Evolutionary conservation across 2,888 invertebrate species (phyloP).

Genomic region (Boloria euphrosyne): DNA sequence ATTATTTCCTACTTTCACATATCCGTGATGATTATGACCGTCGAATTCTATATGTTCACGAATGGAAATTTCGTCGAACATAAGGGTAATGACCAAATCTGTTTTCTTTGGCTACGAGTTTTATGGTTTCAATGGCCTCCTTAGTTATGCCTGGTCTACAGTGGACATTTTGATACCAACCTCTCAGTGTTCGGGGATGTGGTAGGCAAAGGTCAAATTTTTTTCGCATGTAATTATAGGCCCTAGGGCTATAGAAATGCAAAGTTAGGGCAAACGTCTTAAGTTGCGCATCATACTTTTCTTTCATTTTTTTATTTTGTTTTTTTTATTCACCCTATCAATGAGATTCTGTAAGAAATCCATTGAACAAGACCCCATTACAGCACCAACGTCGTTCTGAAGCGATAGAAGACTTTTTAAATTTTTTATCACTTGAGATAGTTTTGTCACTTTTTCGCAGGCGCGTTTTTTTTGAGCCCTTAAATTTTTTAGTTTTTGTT

Average conservation of each 20-base stretch:
- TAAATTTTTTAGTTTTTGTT: too few species aligned
- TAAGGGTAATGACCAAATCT: constrained; percentile 3
- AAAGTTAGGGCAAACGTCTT: constrained; percentile 17
- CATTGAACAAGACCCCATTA: too few species aligned
- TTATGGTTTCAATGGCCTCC: constrained; percentile 13
- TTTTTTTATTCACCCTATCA: too few species aligned
- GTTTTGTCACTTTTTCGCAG: too few species aligned
- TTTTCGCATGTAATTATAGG: constrained; percentile 21
- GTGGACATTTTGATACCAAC: constrained; percentile 15
- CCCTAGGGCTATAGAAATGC: constrained; percentile 24
- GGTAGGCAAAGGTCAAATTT: constrained; percentile 18
- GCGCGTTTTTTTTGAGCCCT: too few species aligned
- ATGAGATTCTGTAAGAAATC: too few species aligned
- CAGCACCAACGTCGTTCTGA: too few species aligned
- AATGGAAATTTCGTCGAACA: constrained; percentile 17
- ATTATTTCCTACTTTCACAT: constrained; percentile 23
- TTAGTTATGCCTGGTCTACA: constrained; percentile 20
- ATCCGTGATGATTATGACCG: constrained; percentile 19
- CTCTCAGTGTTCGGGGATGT: constrained; percentile 5
- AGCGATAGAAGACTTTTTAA: too few species aligned
- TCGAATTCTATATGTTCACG: constrained; percentile 9
- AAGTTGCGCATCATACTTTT: not conserved
- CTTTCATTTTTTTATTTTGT: too few species aligned
- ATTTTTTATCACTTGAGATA: too few species aligned
- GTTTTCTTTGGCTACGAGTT: constrained; percentile 7